Evolutionary conservation across 2,888 invertebrate genomes (phyloP).

Genomic region (Protodeltote pygarga): DNA sequence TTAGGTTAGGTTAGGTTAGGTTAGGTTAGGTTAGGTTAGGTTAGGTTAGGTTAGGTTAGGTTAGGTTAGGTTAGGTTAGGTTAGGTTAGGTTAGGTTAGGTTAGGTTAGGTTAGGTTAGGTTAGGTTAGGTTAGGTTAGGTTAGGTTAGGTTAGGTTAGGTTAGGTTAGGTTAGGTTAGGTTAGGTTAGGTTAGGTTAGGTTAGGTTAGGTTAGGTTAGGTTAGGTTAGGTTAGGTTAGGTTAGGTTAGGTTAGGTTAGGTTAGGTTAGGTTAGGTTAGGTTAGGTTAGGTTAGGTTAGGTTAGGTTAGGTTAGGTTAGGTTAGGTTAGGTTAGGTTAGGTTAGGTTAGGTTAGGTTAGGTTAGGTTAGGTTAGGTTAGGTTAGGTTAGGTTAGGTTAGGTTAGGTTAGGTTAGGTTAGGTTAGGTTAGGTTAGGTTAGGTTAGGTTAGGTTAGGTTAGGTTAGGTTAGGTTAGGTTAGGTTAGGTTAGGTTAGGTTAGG

Average conservation of each 20-base stretch:
- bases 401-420: not conserved
- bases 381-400: not conserved
- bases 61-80: constrained; percentile 9
- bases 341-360: no score
- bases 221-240: constrained; percentile 12
- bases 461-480: no score
- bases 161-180: constrained; percentile 35
- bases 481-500: no score
- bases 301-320: constrained; percentile 26
- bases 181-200: constrained; percentile 34
- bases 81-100: not conserved
- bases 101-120: not conserved
- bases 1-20: constrained; percentile 31
- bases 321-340: constrained; percentile 28
- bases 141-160: constrained; percentile 33
- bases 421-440: not conserved
- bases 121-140: constrained; percentile 1
- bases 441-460: not conserved
- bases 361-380: no score
- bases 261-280: constrained; percentile 1
- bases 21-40: constrained; percentile 32
- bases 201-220: constrained; percentile 16
- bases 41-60: constrained; percentile 35
- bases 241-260: no score
- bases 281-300: constrained; percentile 6